Evolutionary conservation across 1,140 invertebrate genomes (phyloP), one percentile per base, ranked within the genome.

Genomic region (Sarcophaga peregrina): DNA sequence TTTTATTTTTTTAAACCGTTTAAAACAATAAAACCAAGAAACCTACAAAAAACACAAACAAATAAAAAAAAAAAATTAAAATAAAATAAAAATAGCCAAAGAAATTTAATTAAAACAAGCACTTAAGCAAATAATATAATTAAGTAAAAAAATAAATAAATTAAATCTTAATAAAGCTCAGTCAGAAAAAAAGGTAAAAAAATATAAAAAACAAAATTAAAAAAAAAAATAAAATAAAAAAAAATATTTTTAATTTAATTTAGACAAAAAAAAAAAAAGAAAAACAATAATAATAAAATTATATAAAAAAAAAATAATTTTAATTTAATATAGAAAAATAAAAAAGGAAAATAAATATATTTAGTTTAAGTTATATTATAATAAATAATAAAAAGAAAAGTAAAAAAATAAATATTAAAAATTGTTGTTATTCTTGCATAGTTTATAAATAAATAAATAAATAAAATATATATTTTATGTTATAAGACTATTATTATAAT

Each of bases 341-440:
- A n/a, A n/a, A n/a, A n/a, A 78, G 45, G 13, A 76, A 78, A 78
- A 78, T 17, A 45, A 17, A 78, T 78, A 13, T 45, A 78, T n/a
- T 45, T 47, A 75, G 48, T 75, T 74, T 13, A 45, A 37, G 20
- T 74, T 74, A 37, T 37, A 45, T 8, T 50, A 8, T 50, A 50
- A 11, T 50, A 50, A 50, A 8, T 50, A 8, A 75, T n/a, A 75
- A 75, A n/a, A 74, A 74, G 13, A 78, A 50, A 76, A 76, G 17
- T 50, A 48, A 74, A 74, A 74, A 5, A 76, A 76, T n/a, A n/a
- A n/a, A n/a, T n/a, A n/a, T n/a, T n/a, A 78, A 78, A 78, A 78
- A 78, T 50, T 78, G 75, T 78, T 78, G 75, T 78, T 78, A 78
- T 78, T 78, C 75, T 20, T 78, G 75, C 17, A 78, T 78, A 78